Evolutionary conservation across 2,113 vertebrate genomes (phyloP).

Genomic region (Tyrannus savana): DNA sequence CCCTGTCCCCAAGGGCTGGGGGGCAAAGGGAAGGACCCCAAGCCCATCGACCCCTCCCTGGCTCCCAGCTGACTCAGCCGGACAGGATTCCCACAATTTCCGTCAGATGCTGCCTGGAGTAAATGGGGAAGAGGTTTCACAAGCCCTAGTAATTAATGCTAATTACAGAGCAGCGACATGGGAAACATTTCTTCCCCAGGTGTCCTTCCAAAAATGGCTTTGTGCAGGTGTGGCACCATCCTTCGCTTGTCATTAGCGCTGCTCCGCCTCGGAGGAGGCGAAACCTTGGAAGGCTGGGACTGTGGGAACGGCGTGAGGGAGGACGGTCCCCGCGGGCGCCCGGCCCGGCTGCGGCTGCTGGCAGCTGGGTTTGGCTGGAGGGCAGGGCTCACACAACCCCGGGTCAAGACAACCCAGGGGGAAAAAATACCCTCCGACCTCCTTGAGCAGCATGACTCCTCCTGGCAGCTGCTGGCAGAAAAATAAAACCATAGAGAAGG

Average conservation of each 20-base stretch:
- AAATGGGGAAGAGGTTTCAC: slow-evolving; percentile 53
- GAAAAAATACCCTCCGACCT: not conserved
- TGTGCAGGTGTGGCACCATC: slow-evolving; percentile 45
- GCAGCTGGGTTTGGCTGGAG: not conserved
- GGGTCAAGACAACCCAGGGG: not conserved
- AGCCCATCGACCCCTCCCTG: not conserved
- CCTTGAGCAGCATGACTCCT: not conserved
- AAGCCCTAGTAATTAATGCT: slow-evolving; percentile 64
- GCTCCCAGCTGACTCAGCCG: slow-evolving; percentile 18
- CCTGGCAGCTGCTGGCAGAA: not conserved
- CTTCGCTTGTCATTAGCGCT: slow-evolving; percentile 22
- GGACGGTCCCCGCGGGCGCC: not conserved
- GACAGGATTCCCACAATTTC: slow-evolving; percentile 60
- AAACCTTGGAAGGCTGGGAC: slow-evolving; percentile 31
- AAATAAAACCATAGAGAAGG: not conserved
- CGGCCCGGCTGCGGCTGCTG: not conserved
- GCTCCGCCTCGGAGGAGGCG: slow-evolving; percentile 22
- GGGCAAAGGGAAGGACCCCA: not conserved
- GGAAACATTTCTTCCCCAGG: slow-evolving; percentile 60
- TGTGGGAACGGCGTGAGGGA: not conserved
- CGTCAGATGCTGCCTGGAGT: slow-evolving; percentile 37
- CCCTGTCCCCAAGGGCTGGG: not conserved
- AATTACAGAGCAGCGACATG: slow-evolving; percentile 67
- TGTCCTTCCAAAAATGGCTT: slow-evolving; percentile 66
- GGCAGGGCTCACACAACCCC: not conserved